Evolutionary conservation across 2,113 vertebrate genomes (phyloP).

Genomic region (Martes martes): DNA sequence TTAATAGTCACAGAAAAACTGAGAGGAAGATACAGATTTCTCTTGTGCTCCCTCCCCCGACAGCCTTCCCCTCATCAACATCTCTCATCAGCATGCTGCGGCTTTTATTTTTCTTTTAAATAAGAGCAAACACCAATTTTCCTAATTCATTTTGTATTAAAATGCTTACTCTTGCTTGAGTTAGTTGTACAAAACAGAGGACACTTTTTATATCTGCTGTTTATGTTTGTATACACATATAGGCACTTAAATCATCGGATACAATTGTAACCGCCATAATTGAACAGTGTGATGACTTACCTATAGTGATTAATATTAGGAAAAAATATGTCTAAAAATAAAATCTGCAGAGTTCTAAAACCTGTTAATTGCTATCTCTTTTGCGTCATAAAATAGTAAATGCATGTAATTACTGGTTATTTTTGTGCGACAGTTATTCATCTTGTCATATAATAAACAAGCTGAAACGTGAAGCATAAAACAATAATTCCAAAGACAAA

Average conservation of each 20-base stretch:
- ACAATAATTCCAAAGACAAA: conserved; percentile 53
- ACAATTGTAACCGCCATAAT: neutral
- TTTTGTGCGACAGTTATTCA: conserved; percentile 24
- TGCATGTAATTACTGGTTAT: conserved; percentile 47
- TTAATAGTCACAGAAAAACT: neutral
- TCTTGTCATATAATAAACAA: conserved; percentile 47
- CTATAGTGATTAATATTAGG: neutral
- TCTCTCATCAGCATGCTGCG: neutral
- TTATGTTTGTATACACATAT: neutral
- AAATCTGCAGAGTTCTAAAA: neutral
- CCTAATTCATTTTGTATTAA: neutral
- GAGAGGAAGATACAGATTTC: neutral
- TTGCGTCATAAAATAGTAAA: conserved; percentile 12
- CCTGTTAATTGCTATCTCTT: neutral
- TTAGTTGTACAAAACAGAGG: neutral
- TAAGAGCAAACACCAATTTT: neutral
- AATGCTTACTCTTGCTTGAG: neutral
- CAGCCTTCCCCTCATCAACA: neutral
- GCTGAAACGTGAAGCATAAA: conserved; percentile 15
- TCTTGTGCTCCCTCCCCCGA: too few relatives aligned
- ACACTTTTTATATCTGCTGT: neutral
- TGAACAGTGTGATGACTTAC: neutral
- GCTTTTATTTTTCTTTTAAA: neutral
- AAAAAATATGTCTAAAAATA: neutral
- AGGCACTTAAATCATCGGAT: neutral